These are phyloP conservation scores for Tamandua tetradactyla DNA, from an alignment of 2,797 vertebrate genomes.

Conservation along the genomic window DNA sequence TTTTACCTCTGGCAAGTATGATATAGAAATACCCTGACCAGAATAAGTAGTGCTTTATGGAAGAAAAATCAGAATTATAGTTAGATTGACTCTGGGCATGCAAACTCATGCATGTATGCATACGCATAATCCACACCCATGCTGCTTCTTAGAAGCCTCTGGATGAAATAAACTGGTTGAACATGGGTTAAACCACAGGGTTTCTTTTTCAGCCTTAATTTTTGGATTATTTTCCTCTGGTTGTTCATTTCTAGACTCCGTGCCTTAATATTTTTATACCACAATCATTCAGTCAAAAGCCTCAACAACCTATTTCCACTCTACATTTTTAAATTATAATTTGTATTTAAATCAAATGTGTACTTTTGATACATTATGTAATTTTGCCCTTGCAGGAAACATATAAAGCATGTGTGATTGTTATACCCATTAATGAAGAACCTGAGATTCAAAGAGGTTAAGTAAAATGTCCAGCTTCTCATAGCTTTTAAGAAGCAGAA, in stretches of 20 bases:
- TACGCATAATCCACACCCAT: neutral
- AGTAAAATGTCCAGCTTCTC: neutral
- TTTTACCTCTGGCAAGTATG: conserved; percentile 1
- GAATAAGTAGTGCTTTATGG: conserved; percentile 6
- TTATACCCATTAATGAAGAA: neutral
- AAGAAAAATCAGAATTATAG: conserved; percentile 28
- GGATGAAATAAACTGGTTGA: neutral
- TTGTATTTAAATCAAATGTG: neutral
- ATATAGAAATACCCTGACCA: neutral
- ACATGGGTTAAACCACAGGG: neutral
- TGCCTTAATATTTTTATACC: neutral
- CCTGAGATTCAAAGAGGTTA: neutral
- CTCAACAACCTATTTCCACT: neutral
- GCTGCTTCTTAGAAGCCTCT: neutral
- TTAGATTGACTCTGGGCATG: neutral
- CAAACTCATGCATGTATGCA: neutral
- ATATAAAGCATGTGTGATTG: neutral
- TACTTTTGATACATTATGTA: neutral
- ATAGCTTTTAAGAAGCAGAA: neutral
- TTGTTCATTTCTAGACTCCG: neutral
- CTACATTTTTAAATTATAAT: neutral
- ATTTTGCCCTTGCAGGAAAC: neutral
- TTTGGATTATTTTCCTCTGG: neutral
- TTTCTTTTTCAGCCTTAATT: neutral
- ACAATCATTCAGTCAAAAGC: neutral